Evolutionary conservation across 2,797 vertebrate genomes (phyloP).

Genomic region (Sandelia bainsii): DNA sequence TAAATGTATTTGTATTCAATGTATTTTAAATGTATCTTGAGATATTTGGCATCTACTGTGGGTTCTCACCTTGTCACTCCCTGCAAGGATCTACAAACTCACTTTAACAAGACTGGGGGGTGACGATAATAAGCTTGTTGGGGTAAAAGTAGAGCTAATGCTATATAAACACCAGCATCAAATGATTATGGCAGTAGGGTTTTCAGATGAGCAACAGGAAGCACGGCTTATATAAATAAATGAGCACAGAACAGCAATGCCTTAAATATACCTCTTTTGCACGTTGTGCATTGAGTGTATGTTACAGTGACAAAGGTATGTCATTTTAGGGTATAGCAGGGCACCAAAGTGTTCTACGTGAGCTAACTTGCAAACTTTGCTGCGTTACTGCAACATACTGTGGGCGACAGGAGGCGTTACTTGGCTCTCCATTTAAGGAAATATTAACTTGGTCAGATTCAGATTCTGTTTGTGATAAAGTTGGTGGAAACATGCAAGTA

Average conservation of each 20-base stretch:
- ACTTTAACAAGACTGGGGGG: background rate
- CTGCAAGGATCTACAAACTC: background rate
- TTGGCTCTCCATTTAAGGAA: background rate
- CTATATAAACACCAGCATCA: background rate
- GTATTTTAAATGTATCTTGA: too few relatives aligned
- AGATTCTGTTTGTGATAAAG: too few relatives aligned
- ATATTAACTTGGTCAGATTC: too few relatives aligned
- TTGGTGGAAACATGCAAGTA: too few relatives aligned
- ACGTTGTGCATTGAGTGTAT: background rate
- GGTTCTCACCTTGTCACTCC: constrained; percentile 12
- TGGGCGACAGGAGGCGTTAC: too few relatives aligned
- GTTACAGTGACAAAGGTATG: background rate
- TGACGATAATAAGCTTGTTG: background rate
- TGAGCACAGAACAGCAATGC: background rate
- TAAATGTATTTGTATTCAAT: too few relatives aligned
- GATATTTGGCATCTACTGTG: background rate
- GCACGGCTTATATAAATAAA: background rate
- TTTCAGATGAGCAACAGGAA: background rate
- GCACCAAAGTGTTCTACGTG: background rate
- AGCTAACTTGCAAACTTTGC: background rate
- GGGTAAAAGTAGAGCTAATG: background rate
- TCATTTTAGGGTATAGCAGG: background rate
- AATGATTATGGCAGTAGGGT: background rate
- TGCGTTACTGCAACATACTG: background rate
- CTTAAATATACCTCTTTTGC: background rate